Evolutionary conservation across 2,888 invertebrate genomes (phyloP).

Genomic region (Melieria crassipennis): DNA sequence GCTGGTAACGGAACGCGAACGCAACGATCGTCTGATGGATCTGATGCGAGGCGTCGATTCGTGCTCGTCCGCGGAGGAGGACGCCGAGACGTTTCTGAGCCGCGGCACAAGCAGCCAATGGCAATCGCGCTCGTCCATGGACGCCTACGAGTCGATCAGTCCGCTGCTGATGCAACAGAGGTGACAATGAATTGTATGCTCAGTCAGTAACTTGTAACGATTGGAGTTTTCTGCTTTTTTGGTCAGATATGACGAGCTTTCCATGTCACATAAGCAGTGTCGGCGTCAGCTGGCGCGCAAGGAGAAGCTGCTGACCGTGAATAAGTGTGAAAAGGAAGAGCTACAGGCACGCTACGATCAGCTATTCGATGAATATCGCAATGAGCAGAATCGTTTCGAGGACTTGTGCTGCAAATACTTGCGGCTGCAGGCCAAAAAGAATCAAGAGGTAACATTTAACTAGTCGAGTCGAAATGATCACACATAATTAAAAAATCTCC

Average conservation of each 20-base stretch:
- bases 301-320: constrained; percentile 50
- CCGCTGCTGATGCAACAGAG: constrained; percentile 59
- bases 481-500: no score
- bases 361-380: constrained; percentile 51
- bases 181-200: constrained; percentile 25
- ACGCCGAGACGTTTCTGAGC: constrained; percentile 7
- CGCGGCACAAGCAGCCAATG: constrained; percentile 37
- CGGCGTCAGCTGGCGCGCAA: constrained; percentile 56
- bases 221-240: background rate
- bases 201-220: background rate
- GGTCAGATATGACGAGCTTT: constrained; percentile 57
- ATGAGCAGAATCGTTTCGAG: constrained; percentile 52
- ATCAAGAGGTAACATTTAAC: constrained; percentile 48
- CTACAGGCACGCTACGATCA: constrained; percentile 53
- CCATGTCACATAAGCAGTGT: constrained; percentile 54
- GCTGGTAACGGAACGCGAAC: constrained; percentile 54
- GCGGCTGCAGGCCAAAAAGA: constrained; percentile 54
- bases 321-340: constrained; percentile 52
- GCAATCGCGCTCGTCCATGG: constrained; percentile 43
- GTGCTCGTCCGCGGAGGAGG: constrained; percentile 47
- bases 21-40: constrained; percentile 57
- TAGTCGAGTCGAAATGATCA: no score
- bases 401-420: constrained; percentile 53
- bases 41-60: constrained; percentile 55
- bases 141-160: constrained; percentile 53